A percentile compares a stretch with the other conserved stretches of the same genome.
phyloP scores from a whole-genome alignment of 2,797 vertebrate species.

The Muscicapa comitata region DNA sequence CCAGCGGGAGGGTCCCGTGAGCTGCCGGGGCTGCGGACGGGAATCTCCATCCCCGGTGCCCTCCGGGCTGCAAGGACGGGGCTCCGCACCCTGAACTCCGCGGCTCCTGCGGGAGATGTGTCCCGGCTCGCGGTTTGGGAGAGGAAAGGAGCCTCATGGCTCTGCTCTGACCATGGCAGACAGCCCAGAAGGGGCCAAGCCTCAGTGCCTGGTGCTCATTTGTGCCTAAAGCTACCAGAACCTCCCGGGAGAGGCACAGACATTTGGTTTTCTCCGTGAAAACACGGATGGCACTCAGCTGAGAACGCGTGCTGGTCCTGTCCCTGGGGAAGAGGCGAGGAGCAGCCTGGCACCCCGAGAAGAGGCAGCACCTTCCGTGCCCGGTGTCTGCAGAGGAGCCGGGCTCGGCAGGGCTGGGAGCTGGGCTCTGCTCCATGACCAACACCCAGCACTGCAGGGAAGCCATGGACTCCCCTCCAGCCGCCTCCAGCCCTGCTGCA shows the following conservation, averaged over 20 bases:
- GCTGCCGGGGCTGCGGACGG: too few relatives aligned
- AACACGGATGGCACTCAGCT: fast-evolving
- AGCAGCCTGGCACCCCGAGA: not conserved
- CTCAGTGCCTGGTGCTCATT: fast-evolving
- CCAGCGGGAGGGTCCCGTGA: too few relatives aligned
- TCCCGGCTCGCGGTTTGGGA: fast-evolving
- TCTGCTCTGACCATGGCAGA: not conserved
- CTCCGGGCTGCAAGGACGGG: not conserved
- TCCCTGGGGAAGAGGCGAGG: not conserved
- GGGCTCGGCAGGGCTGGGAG: not conserved
- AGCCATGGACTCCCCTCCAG: constrained; percentile 66
- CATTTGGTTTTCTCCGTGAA: fast-evolving
- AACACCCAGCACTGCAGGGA: not conserved
- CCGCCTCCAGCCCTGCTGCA: not conserved
- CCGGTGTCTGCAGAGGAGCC: fast-evolving
- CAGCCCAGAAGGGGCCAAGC: fast-evolving
- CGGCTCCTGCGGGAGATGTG: not conserved
- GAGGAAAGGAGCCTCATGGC: fast-evolving
- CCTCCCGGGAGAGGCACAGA: not conserved
- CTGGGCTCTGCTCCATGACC: not conserved
- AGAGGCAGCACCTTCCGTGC: fast-evolving
- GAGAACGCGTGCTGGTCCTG: fast-evolving
- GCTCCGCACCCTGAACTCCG: not conserved
- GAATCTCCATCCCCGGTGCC: too few relatives aligned
- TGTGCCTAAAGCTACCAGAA: not conserved